Evolutionary conservation across 2,113 vertebrate species (phyloP).

Genomic region (Entelurus aequoreus): DNA sequence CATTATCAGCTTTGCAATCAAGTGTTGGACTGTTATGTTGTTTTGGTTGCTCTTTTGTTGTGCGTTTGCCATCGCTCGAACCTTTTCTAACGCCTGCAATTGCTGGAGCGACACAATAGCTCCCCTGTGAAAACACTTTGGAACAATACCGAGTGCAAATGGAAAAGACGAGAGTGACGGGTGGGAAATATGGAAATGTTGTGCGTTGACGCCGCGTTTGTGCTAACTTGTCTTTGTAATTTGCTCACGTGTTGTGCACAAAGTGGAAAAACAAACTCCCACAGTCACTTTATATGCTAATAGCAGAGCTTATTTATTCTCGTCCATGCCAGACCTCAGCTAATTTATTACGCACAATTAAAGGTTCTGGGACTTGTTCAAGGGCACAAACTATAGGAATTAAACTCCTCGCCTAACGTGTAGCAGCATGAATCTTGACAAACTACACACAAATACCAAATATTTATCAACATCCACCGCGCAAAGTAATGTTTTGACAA

Average conservation of each 20-base stretch:
- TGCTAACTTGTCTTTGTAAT: conserved; percentile 1
- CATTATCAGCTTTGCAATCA: conserved; percentile 27
- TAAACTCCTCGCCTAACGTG: not conserved
- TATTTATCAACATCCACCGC: too few relatives aligned
- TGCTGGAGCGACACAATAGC: conserved; percentile 26
- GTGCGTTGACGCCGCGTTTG: not conserved
- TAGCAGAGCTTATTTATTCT: not conserved
- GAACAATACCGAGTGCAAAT: conserved; percentile 24
- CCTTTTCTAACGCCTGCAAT: conserved; percentile 28
- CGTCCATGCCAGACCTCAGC: not conserved
- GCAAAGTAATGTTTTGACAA: too few relatives aligned
- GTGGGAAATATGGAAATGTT: not conserved
- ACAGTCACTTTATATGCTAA: conserved; percentile 12
- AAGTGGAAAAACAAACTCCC: not conserved
- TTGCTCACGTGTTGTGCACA: conserved; percentile 1
- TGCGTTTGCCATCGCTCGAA: conserved; percentile 23
- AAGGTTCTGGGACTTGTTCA: not conserved
- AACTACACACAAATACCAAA: too few relatives aligned
- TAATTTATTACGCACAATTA: conserved; percentile 9
- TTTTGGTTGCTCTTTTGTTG: conserved; percentile 23
- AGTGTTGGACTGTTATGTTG: conserved; percentile 17
- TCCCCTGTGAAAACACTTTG: not conserved
- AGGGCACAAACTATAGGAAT: not conserved
- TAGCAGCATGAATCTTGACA: conserved; percentile 3
- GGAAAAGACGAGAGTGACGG: not conserved